Conservation (phyloP, 2,113 vertebrate genomes). For the Elachura formosa region DNA sequence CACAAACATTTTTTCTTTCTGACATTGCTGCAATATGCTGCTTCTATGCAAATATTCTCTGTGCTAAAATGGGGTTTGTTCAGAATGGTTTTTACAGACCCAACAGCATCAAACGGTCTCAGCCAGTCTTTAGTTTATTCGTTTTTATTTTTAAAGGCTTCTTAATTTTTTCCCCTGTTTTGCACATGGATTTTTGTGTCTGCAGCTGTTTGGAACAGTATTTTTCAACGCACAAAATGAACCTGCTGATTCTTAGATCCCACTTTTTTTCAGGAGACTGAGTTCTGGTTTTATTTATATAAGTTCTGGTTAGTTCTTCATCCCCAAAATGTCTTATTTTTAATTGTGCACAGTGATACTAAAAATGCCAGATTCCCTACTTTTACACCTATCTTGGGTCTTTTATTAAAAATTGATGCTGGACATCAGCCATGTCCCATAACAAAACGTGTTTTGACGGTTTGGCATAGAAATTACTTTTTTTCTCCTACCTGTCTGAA, state of each 20-base stretch:
- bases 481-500: neutral
- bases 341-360: neutral
- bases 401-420: neutral
- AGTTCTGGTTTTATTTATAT: neutral
- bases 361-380: neutral
- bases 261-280: neutral
- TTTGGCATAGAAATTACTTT: neutral
- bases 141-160: neutral
- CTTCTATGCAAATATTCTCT: neutral
- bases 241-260: neutral
- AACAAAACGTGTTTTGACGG: neutral
- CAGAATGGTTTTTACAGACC: neutral
- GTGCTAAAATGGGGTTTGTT: neutral
- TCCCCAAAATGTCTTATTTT: neutral
- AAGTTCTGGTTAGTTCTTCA: neutral
- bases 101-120: neutral
- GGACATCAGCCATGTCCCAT: neutral
- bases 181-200: neutral
- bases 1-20: neutral
- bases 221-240: neutral
- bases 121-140: neutral
- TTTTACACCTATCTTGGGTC: neutral
- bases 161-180: neutral
- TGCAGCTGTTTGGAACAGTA: neutral
- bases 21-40: neutral